Base-by-base conservation (phyloP, 2,113 vertebrate genomes). In the Herpetotheres cachinnans region DNA sequence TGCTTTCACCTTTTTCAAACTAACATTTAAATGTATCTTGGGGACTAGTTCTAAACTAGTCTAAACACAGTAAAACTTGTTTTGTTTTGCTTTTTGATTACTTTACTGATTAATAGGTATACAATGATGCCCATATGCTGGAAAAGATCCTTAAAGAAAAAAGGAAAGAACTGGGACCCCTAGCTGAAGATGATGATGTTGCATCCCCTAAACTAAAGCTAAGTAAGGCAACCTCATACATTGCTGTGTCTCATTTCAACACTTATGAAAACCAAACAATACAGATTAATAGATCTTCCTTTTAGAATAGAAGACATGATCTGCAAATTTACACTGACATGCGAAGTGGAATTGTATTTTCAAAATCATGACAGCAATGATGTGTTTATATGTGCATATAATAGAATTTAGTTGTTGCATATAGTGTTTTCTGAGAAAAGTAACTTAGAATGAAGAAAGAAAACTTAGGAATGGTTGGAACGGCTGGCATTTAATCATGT, bases 131-230 rank as follows among this genome's bases (percentile, higher is more conserved):
- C 17, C 99, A 99, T 95, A 97, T 99, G 86, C 98, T 99, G 92
- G 99, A 99, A 97, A 99, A 99, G 97, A 98, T 99, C 79, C 98
- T 99, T 94, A 99, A 98, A 96, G 99, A 99, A 96, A 99, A 99
- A 95, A 98, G 98, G 83, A 99, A 98, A 97, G 99, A 99, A 82
- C 98, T 99, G 27, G 99, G 99, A 27, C 99, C 99, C 17, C 78
- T 98, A 32, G 98, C 98, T 62, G 99, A 99, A 90, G 99, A 99
- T 38, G 99, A 99, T n/a, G 99, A 99, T 93, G 95, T 99, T 91
- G 98, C 98, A 93, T 99, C 99, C 72, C 99, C 99, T 91, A 99
- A 99, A 96, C 96, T 99, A 90, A 99, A 99, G 98, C 99, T 99
- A 97, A 99, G 99, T 99, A 99, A 96, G 99, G 72, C 83, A 96